Percentiles rank a stretch among this genome's conserved stretches.
Conservation (phyloP, 2,888 invertebrate genomes). For the Acrobasis consociella region DNA sequence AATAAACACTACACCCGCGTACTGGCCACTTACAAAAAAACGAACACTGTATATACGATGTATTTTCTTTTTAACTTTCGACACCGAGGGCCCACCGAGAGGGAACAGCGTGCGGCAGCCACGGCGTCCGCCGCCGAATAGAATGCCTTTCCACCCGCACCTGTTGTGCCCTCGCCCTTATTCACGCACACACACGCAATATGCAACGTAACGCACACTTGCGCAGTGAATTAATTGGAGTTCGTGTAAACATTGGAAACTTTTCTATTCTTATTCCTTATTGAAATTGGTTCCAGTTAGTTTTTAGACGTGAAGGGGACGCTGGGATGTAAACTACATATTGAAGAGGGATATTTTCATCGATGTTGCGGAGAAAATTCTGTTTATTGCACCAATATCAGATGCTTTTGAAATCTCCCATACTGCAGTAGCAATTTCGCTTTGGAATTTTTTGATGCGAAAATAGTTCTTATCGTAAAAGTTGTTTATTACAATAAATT, state of each 20-base stretch:
- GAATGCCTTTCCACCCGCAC: constrained; percentile 46
- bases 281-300: not conserved
- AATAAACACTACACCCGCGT: constrained; percentile 17
- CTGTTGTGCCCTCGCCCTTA: constrained; percentile 61
- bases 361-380: too few species aligned
- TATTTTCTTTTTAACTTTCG: constrained; percentile 36
- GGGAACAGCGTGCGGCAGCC: constrained; percentile 51
- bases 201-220: constrained; percentile 21
- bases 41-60: constrained; percentile 18
- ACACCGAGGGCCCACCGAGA: constrained; percentile 24
- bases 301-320: not conserved
- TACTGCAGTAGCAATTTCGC: too few species aligned
- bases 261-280: constrained; percentile 26
- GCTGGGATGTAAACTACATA: too few species aligned
- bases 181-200: constrained; percentile 17
- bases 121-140: constrained; percentile 60
- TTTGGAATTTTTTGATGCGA: too few species aligned
- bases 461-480: too few species aligned
- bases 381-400: too few species aligned
- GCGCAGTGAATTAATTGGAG: constrained; percentile 31
- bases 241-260: constrained; percentile 27
- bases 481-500: too few species aligned
- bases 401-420: too few species aligned
- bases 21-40: constrained; percentile 14
- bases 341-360: too few species aligned